phyloP scores from a whole-genome alignment of 2,113 vertebrate species.

The Erythrocebus patas region DNA sequence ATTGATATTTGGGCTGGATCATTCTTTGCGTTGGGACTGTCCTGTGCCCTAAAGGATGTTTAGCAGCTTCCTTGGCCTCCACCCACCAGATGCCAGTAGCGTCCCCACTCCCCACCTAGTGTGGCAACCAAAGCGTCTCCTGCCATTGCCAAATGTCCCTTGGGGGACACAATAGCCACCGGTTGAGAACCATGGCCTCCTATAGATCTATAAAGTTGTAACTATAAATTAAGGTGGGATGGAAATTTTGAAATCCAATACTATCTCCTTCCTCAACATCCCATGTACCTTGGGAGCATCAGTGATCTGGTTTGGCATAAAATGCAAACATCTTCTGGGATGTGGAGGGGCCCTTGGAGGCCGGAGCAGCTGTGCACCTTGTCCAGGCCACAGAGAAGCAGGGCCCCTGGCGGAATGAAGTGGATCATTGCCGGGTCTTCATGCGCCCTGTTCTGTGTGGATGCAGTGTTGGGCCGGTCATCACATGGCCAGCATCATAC shows the following conservation, averaged over 20 bases:
- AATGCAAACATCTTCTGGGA: neutral
- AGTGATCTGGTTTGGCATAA: neutral
- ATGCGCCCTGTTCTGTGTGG: neutral
- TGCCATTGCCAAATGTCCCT: neutral
- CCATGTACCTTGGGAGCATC: neutral
- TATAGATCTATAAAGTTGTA: neutral
- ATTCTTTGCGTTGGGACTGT: accelerated
- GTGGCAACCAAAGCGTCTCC: neutral
- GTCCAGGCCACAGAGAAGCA: neutral
- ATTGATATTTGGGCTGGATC: accelerated
- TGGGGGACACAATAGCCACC: neutral
- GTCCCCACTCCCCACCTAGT: accelerated
- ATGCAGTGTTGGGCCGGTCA: accelerated
- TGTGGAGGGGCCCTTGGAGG: neutral
- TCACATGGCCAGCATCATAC: accelerated
- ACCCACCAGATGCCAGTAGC: accelerated
- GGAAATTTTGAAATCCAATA: neutral
- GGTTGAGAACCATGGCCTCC: neutral
- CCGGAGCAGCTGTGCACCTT: neutral
- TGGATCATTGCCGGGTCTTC: neutral
- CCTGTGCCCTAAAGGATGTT: accelerated
- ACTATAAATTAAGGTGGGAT: neutral
- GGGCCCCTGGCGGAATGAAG: neutral
- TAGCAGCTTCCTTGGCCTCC: neutral
- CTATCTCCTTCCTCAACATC: too few species aligned